phyloP scores from a whole-genome alignment of 2,797 vertebrate species.

The Betta splendens region DNA sequence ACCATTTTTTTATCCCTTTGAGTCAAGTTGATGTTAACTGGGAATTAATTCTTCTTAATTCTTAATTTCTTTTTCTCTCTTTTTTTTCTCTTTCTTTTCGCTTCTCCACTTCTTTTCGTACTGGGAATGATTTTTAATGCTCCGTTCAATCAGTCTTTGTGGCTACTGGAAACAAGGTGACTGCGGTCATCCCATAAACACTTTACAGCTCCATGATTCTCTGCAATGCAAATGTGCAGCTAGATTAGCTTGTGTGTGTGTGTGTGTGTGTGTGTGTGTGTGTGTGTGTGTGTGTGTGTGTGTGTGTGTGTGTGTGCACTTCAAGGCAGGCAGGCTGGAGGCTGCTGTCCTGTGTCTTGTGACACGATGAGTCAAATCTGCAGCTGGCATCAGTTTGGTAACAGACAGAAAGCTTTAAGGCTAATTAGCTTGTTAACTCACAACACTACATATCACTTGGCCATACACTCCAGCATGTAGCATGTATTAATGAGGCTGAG shows the following conservation, averaged over 20 bases:
- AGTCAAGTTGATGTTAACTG: background rate
- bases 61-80: too few relatives aligned
- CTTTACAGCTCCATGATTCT: conserved; percentile 41
- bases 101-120: too few relatives aligned
- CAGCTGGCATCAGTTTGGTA: conserved; percentile 29
- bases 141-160: background rate
- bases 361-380: conserved; percentile 53
- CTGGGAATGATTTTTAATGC: background rate
- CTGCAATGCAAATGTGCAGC: conserved; percentile 52
- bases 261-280: background rate
- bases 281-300: too few relatives aligned
- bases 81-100: too few relatives aligned
- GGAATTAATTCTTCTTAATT: too few relatives aligned
- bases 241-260: conserved; percentile 39
- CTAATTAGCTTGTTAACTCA: conserved; percentile 20
- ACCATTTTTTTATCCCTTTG: background rate
- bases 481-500: conserved; percentile 8
- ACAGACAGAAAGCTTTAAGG: conserved; percentile 31
- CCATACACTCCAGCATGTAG: conserved; percentile 16
- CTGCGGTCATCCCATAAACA: conserved; percentile 36
- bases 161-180: conserved; percentile 23
- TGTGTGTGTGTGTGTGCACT: too few relatives aligned
- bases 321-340: conserved; percentile 28
- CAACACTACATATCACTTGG: conserved; percentile 18
- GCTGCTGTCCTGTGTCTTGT: conserved; percentile 32